Evolutionary conservation across 2,797 vertebrate species (phyloP).

Genomic region (Phrynocephalus vlangalii): DNA sequence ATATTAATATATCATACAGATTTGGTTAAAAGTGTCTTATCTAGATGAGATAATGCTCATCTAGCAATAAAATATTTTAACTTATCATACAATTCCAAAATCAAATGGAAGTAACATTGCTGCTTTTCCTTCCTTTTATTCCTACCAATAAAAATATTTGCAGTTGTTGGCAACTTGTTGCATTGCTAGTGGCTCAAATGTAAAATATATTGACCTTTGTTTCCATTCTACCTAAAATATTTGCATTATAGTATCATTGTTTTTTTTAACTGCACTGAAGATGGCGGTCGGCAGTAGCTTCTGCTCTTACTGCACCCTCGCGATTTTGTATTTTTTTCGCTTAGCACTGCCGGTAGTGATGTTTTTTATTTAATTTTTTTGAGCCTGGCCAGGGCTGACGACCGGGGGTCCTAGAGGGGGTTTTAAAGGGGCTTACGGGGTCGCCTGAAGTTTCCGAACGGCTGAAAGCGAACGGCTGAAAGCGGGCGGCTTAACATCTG

Average conservation of each 20-base stretch:
- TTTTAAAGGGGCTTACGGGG: too few relatives aligned
- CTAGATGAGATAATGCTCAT: background rate
- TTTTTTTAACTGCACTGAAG: too few relatives aligned
- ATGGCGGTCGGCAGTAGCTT: too few relatives aligned
- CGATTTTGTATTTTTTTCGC: too few relatives aligned
- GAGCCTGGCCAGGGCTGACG: too few relatives aligned
- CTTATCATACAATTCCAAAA: background rate
- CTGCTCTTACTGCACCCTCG: too few relatives aligned
- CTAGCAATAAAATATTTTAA: background rate
- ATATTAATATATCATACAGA: background rate
- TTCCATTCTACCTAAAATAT: constrained; percentile 11
- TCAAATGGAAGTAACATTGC: background rate
- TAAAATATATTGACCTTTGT: background rate
- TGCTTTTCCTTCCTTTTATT: background rate
- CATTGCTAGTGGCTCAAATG: background rate
- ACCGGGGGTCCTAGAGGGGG: too few relatives aligned
- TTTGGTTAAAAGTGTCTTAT: background rate
- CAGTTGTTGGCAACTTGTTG: background rate
- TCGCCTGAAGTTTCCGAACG: too few relatives aligned
- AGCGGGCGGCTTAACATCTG: too few relatives aligned
- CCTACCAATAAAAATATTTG: background rate
- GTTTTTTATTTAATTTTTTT: too few relatives aligned
- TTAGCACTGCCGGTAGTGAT: too few relatives aligned
- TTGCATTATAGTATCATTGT: constrained; percentile 1
- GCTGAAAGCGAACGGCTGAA: too few relatives aligned